Evolutionary conservation across 2,888 invertebrate species (phyloP).

Genomic region (Stenurella melanura): DNA sequence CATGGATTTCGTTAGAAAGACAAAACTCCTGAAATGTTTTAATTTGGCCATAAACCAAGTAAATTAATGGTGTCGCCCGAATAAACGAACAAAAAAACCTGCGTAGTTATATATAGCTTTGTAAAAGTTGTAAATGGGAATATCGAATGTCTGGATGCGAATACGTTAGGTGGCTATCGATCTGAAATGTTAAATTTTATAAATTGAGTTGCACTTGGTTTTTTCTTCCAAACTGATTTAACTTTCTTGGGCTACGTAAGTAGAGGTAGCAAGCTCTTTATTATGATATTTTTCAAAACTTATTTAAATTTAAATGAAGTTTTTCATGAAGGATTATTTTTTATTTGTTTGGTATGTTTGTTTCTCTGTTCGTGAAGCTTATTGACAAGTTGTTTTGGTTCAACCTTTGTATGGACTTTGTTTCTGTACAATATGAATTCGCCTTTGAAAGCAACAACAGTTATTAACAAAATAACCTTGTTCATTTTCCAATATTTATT

Average conservation of each 20-base stretch:
- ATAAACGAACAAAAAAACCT: background rate
- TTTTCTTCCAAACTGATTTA: constrained; percentile 39
- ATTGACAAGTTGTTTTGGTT: constrained; percentile 30
- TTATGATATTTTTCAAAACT: constrained; percentile 34
- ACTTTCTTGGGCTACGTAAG: constrained; percentile 24
- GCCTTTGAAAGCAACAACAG: background rate
- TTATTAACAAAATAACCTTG: background rate
- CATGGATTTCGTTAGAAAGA: background rate
- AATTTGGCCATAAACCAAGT: background rate
- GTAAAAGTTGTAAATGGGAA: constrained; percentile 42
- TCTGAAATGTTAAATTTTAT: constrained; percentile 24
- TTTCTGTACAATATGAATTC: background rate
- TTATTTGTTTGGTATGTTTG: constrained; percentile 21
- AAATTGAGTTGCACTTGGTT: constrained; percentile 35
- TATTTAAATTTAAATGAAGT: constrained; percentile 40
- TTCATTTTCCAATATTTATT: background rate
- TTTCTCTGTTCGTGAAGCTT: constrained; percentile 29
- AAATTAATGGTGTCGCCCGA: background rate
- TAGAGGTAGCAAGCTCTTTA: background rate
- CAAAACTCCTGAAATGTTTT: background rate
- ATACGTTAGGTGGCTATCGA: constrained; percentile 42
- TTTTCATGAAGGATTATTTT: constrained; percentile 33
- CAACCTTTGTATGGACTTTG: background rate
- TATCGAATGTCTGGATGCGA: constrained; percentile 42
- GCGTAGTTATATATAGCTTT: background rate